Evolutionary conservation across 2,113 vertebrate species (phyloP), one percentile per base, ranked within the genome.

Genomic region (Dromas ardeola): DNA sequence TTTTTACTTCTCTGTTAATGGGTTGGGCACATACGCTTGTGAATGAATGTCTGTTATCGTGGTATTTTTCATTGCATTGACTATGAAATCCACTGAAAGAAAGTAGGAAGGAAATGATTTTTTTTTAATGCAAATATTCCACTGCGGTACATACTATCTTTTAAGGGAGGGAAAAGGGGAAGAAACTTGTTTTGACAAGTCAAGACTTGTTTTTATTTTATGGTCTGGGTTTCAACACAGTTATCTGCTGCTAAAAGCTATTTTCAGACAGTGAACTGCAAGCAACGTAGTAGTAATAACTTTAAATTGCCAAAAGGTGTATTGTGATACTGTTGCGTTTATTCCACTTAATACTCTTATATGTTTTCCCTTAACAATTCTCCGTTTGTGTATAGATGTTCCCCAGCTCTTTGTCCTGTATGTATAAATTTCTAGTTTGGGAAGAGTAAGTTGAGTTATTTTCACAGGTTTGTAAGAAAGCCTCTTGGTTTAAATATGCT

Each of bases 231-330:
- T 49, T 49, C 47, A 49, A 49, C 52, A 90, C 34, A 32, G 49
- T 69, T 63, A 26, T 0, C 61, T 93, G 90, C 91, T 96, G 78
- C 84, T 85, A 85, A 69, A 81, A 94, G 52, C 61, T 22, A 13
- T 90, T 76, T 74, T 66, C 43, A 52, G 70, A 23, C 38, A 55
- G 10, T 87, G 29, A 81, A 56, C 74, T 76, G 23, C 40, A 80
- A 81, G 58, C 45, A 76, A 45, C 30, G 2, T 32, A 30, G 6
- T 87, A 86, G 16, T 85, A 62, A 61, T 77, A 86, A 86, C 34
- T 91, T 94, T 22, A 40, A 91, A 82, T 93, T 91, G 78, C 80
- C 86, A 89, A 89, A 96, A 95, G 20, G 8, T 91, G 7, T 89
- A 30, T 66, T 84, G 23, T 29, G 47, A 52, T 76, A n/a, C 8